phyloP scores from a whole-genome alignment of 1,140 invertebrate species.

The Diplogasteroides magnus region DNA sequence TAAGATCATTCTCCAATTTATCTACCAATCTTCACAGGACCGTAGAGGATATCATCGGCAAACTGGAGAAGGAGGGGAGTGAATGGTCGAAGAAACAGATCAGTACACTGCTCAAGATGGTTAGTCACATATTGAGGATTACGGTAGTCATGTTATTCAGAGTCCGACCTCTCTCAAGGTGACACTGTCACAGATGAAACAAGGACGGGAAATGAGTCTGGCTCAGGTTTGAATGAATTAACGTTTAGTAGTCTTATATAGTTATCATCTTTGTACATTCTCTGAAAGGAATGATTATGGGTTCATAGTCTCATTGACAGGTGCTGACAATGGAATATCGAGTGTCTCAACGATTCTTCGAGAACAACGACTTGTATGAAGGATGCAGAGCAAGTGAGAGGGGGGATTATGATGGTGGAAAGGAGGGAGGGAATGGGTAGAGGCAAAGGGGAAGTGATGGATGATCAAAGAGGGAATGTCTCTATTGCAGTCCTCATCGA shows the following conservation, averaged over 20 bases:
- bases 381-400: slow-evolving; percentile 80
- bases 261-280: no score
- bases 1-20: neutral
- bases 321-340: slow-evolving; percentile 81
- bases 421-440: no score
- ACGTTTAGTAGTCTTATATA: no score
- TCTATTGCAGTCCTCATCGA: slow-evolving; percentile 70
- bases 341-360: slow-evolving; percentile 67
- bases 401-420: no score
- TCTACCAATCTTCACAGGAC: slow-evolving; percentile 55
- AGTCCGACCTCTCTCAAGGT: slow-evolving; percentile 89
- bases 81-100: slow-evolving; percentile 73
- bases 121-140: no score
- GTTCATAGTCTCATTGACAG: neutral
- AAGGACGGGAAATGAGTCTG: slow-evolving; percentile 70
- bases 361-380: slow-evolving; percentile 81
- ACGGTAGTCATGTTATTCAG: no score
- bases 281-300: no score
- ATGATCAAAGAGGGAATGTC: no score
- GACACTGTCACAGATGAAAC: slow-evolving; percentile 71
- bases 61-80: slow-evolving; percentile 70
- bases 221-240: no score
- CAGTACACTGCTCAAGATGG: slow-evolving; percentile 70
- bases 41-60: slow-evolving; percentile 75
- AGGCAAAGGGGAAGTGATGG: no score